Percentiles rank a stretch among this genome's conserved stretches.
phyloP scores from a whole-genome alignment of 2,888 invertebrate genomes.

The Therioaphis trifolii region DNA sequence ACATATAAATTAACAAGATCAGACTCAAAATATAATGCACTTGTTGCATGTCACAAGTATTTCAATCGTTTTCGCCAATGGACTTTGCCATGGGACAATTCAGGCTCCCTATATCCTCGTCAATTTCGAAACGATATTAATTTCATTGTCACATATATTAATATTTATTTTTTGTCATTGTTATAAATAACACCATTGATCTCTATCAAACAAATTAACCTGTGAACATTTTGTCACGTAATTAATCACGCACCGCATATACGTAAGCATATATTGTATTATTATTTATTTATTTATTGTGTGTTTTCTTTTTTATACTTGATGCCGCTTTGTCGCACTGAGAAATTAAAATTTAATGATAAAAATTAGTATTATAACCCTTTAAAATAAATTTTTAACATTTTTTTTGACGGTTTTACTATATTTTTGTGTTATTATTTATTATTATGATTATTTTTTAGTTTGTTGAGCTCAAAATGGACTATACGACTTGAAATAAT shows the following conservation, averaged over 20 bases:
- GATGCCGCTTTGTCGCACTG: conserved; percentile 12
- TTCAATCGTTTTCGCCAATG: neutral
- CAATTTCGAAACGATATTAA: conserved; percentile 42
- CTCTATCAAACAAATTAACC: conserved; percentile 40
- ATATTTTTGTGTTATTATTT: conserved; percentile 30
- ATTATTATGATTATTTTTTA: conserved; percentile 45
- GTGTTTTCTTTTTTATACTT: conserved; percentile 30
- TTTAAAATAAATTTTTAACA: neutral
- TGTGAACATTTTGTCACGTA: conserved; percentile 41
- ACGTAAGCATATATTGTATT: conserved; percentile 14
- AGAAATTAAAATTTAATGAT: neutral
- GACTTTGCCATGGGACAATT: neutral
- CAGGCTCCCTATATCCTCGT: conserved; percentile 43
- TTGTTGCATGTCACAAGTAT: neutral
- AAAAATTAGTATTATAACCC: conserved; percentile 7
- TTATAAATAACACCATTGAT: conserved; percentile 47
- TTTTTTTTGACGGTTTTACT: conserved; percentile 20
- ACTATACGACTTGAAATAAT: conserved; percentile 48
- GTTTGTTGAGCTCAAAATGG: conserved; percentile 58
- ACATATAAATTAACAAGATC: neutral
- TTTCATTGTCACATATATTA: neutral
- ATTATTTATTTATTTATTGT: conserved; percentile 13
- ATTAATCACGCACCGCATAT: conserved; percentile 44
- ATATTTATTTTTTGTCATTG: conserved; percentile 20
- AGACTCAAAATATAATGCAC: neutral